Conservation (phyloP, 2,113 vertebrate species). For the Cacatua alba region DNA sequence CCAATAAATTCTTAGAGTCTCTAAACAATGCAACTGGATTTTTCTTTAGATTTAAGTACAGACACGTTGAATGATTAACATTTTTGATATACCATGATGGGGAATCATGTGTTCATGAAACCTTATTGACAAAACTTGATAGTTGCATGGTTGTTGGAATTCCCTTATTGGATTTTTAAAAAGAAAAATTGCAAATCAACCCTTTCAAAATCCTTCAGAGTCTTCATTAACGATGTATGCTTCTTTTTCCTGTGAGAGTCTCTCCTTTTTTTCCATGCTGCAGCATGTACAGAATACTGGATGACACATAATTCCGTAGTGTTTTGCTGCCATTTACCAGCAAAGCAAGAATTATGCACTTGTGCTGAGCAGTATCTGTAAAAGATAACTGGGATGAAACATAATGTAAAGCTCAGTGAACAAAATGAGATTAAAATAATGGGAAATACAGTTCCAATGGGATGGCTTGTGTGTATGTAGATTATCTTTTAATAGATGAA, state of each 20-base stretch:
- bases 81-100: not conserved
- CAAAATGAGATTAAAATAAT: not conserved
- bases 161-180: not conserved
- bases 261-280: not conserved
- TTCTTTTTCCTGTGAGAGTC: not conserved
- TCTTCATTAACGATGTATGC: not conserved
- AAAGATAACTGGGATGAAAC: not conserved
- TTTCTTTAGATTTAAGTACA: slow-evolving; percentile 36
- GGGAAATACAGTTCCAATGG: not conserved
- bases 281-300: not conserved
- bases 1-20: not conserved
- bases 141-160: not conserved
- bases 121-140: not conserved
- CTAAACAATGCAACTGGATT: slow-evolving; percentile 16
- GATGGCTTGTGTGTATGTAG: not conserved
- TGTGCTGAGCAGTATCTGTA: not conserved
- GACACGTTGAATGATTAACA: slow-evolving; percentile 14
- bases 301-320: not conserved
- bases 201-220: not conserved
- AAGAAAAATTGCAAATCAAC: not conserved
- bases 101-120: not conserved
- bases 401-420: not conserved
- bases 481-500: not conserved
- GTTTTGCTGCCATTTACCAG: not conserved
- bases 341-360: not conserved